These are phyloP conservation scores for Apodemia hepburni DNA, from an alignment of 2,888 invertebrate genomes.

Conservation along the genomic window DNA sequence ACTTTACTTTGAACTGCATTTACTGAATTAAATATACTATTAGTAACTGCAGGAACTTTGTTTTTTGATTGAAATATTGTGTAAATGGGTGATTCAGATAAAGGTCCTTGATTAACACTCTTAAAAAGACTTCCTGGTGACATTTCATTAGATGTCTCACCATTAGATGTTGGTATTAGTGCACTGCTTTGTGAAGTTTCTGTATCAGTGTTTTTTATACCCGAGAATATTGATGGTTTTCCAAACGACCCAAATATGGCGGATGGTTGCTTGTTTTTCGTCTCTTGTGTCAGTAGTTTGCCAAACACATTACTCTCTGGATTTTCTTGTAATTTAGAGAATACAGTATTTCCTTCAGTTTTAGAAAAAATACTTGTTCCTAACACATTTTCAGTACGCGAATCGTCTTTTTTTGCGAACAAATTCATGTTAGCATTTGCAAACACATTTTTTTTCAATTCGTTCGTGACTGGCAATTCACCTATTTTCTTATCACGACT, in stretches of 20 bases:
- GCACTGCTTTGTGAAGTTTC: conserved; percentile 18
- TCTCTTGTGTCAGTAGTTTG: conserved; percentile 44
- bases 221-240: conserved; percentile 34
- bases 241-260: conserved; percentile 51
- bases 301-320: conserved; percentile 39
- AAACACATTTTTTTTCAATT: conserved; percentile 15
- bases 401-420: conserved; percentile 28
- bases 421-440: conserved; percentile 30
- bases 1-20: conserved; percentile 39
- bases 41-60: conserved; percentile 54
- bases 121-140: conserved; percentile 65
- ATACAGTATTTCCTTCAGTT: conserved; percentile 38
- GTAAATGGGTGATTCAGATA: conserved; percentile 38
- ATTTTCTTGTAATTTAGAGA: conserved; percentile 33
- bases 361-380: conserved; percentile 36
- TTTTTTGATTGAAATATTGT: conserved; percentile 64
- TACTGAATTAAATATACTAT: conserved; percentile 56
- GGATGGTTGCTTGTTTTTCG: conserved; percentile 37
- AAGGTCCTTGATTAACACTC: conserved; percentile 40
- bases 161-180: conserved; percentile 43
- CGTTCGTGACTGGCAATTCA: background rate
- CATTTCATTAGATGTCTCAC: conserved; percentile 38
- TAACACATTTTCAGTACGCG: conserved; percentile 19
- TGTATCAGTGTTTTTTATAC: conserved; percentile 23
- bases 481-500: background rate